Evolutionary conservation across 1,140 invertebrate genomes (phyloP).

Genomic region (Tetragnatha versicolor): DNA sequence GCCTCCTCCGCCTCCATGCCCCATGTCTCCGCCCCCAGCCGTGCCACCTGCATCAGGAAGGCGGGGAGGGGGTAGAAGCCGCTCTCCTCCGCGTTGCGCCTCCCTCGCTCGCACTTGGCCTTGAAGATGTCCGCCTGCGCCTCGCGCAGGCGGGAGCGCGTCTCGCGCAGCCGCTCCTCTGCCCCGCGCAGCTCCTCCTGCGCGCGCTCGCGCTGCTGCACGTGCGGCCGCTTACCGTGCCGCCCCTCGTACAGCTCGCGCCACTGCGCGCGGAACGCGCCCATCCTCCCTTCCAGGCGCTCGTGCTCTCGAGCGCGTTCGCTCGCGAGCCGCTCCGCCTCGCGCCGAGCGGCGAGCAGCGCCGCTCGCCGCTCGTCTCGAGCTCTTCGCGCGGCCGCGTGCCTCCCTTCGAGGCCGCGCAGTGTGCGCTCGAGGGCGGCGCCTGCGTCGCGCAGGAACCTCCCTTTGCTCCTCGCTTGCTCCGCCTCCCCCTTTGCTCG

Average conservation of each 20-base stretch:
- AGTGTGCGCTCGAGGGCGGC: not conserved
- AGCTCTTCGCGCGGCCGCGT: not conserved
- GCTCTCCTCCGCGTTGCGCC: conserved; percentile 41
- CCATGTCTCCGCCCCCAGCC: not conserved
- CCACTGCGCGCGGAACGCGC: conserved; percentile 1
- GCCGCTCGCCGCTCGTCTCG: not conserved
- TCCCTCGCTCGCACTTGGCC: conserved; percentile 32
- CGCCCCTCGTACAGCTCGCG: conserved; percentile 3
- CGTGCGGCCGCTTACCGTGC: not conserved
- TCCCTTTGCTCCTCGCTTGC: not conserved
- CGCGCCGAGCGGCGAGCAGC: not conserved
- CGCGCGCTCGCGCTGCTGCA: conserved; percentile 6
- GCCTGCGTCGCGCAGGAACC: not conserved
- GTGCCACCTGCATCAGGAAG: conserved; percentile 13
- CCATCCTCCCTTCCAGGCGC: not conserved
- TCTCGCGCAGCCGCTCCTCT: not conserved
- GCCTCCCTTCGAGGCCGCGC: too few species aligned
- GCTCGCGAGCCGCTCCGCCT: not conserved
- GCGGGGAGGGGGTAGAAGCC: conserved; percentile 24
- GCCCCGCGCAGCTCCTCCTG: not conserved
- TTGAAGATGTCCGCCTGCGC: conserved; percentile 31
- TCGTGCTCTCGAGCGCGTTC: not conserved
- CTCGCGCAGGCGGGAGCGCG: conserved; percentile 10
- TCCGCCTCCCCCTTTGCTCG: not conserved
- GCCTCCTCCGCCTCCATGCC: not conserved